These are phyloP conservation scores for Gallirallus australis DNA, from an alignment of 2,797 vertebrate genomes.

Conservation along the genomic window DNA sequence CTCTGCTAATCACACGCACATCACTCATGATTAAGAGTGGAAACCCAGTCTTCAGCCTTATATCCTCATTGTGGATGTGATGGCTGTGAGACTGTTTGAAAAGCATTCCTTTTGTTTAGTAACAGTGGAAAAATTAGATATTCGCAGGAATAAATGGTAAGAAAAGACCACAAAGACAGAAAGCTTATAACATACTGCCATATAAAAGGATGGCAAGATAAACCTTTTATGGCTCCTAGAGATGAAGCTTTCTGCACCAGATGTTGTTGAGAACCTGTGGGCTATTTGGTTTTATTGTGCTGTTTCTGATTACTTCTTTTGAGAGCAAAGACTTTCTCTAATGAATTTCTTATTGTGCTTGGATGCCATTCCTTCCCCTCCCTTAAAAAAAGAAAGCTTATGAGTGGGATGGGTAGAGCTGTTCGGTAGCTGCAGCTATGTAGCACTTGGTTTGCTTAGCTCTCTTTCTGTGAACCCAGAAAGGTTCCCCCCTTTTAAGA, in stretches of 20 bases:
- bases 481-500: background rate
- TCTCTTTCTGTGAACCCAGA: background rate
- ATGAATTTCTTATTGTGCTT: background rate
- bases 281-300: background rate
- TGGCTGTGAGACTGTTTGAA: constrained; percentile 8
- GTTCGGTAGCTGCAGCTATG: background rate
- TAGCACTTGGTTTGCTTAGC: background rate
- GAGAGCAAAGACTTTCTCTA: background rate
- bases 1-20: constrained; percentile 24
- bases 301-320: background rate
- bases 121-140: background rate
- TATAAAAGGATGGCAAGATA: background rate
- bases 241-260: background rate
- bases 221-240: background rate
- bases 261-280: background rate
- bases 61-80: background rate
- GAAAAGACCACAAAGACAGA: background rate
- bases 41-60: constrained; percentile 1
- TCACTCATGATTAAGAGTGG: constrained; percentile 52
- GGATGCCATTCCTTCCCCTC: background rate
- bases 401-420: background rate
- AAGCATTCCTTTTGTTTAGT: background rate
- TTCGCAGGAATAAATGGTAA: background rate
- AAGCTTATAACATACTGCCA: background rate
- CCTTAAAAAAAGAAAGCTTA: background rate